Percentiles rank a stretch among this genome's conserved stretches.
phyloP scores from a whole-genome alignment of 35 echinoderm and acorn worm genomes.

The Diadema setosum region DNA sequence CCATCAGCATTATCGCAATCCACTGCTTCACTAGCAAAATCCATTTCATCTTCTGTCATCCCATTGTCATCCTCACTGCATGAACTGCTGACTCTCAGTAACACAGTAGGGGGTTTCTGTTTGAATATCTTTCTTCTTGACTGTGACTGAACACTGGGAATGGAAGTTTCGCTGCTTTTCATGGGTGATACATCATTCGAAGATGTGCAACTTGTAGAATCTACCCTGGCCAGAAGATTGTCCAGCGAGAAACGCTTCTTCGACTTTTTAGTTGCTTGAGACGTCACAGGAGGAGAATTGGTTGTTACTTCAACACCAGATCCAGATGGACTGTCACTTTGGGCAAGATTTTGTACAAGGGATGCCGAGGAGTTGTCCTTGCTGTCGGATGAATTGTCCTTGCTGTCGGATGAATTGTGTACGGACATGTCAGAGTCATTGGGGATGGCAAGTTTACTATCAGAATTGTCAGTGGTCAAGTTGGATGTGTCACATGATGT shows the following conservation, averaged over 20 bases:
- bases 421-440: too few species aligned
- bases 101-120: neutral
- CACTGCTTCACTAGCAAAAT: neutral
- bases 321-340: too few species aligned
- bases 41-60: neutral
- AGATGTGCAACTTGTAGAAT: neutral
- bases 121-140: conserved; percentile 19
- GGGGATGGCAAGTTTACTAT: too few species aligned
- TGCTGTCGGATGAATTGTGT: too few species aligned
- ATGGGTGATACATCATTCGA: neutral
- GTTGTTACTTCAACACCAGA: neutral
- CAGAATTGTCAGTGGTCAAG: too few species aligned
- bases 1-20: neutral
- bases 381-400: too few species aligned
- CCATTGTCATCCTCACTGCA: neutral
- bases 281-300: neutral
- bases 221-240: neutral
- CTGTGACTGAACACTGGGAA: neutral
- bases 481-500: too few species aligned
- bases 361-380: too few species aligned
- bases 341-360: too few species aligned
- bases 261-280: neutral
- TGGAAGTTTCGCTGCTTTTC: neutral
- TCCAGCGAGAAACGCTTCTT: neutral
- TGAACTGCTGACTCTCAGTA: neutral